These are phyloP conservation scores for Cheilosia urbana DNA, from an alignment of 2,888 invertebrate genomes.

Conservation along the genomic window DNA sequence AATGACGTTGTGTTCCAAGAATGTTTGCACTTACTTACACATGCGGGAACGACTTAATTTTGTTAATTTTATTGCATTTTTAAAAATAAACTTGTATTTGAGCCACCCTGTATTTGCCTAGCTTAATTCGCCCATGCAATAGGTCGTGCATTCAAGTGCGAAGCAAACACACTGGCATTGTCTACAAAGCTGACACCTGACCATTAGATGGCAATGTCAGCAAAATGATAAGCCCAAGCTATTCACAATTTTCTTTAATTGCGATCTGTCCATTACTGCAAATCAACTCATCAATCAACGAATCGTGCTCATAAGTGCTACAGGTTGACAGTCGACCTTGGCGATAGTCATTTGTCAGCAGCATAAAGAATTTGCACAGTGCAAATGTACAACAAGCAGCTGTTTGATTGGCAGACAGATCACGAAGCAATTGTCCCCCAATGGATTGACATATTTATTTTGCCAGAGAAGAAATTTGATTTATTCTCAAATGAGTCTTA, in stretches of 20 bases:
- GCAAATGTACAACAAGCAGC: background rate
- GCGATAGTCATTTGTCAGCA: constrained; percentile 58
- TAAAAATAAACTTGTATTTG: too few relatives aligned
- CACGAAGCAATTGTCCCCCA: constrained; percentile 16
- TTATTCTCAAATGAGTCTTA: constrained; percentile 21
- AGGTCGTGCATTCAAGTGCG: background rate
- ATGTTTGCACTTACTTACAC: too few relatives aligned
- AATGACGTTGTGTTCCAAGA: too few relatives aligned
- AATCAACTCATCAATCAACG: constrained; percentile 65
- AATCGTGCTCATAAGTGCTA: constrained; percentile 62
- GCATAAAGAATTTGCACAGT: background rate
- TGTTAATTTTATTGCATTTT: too few relatives aligned
- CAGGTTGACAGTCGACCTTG: constrained; percentile 65
- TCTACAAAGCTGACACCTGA: background rate
- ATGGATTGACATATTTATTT: constrained; percentile 20
- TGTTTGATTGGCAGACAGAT: constrained; percentile 36
- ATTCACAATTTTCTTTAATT: constrained; percentile 34
- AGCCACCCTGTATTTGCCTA: too few relatives aligned
- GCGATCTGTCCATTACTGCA: constrained; percentile 40
- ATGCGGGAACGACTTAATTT: too few relatives aligned
- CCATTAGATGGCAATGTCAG: background rate
- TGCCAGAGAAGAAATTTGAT: constrained; percentile 4
- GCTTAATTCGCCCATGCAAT: too few relatives aligned
- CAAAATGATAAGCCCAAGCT: background rate
- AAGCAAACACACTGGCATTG: background rate